Evolutionary conservation across 2,888 invertebrate species (phyloP), one percentile per base, ranked within the genome.

Genomic region (Megastigmus dorsalis): DNA sequence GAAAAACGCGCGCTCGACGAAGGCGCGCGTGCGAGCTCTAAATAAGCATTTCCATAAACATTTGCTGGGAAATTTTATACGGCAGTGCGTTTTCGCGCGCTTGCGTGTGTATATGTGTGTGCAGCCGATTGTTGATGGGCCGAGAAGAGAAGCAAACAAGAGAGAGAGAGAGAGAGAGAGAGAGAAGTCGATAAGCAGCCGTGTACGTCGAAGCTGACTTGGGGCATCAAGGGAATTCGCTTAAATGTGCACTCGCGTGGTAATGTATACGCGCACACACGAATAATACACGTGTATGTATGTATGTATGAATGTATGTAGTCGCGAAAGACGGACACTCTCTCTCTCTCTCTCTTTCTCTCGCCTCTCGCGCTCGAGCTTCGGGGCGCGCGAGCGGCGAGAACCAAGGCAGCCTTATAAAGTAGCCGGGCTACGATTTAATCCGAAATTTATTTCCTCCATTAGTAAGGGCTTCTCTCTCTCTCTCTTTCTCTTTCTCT

Each of bases 371-470:
- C n/a, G 28, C n/a, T n/a, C n/a, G n/a, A n/a, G n/a, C n/a, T n/a
- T n/a, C n/a, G n/a, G n/a, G n/a, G n/a, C n/a, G n/a, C n/a, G n/a
- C n/a, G 26, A 6, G 41, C 33, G 7, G 62, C 30, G 15, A 33
- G 48, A 48, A 43, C n/a, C 43, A 23, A n/a, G 15, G 59, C 75
- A 68, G 75, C 68, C 68, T 76, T 76, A 86, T 87, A 88, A 87
- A 88, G 87, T 87, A 87, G 87, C 86, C 84, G 80, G 81, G 84
- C 85, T 86, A 86, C 88, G 86, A 87, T 87, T 88, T 88, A 88
- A 88, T 88, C 87, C 88, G 83, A 86, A 87, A 88, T 88, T 87
- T 88, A 88, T 88, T 86, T 85, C 84, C 85, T 87, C 88, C 88
- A 87, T 88, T 88, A 88, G 87, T 88, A 87, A 87, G 86, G 86